Percentiles rank a stretch among this genome's conserved stretches.
These are phyloP conservation scores for Apeltes quadracus DNA, from an alignment of 2,113 vertebrate genomes.

Conservation along the genomic window DNA sequence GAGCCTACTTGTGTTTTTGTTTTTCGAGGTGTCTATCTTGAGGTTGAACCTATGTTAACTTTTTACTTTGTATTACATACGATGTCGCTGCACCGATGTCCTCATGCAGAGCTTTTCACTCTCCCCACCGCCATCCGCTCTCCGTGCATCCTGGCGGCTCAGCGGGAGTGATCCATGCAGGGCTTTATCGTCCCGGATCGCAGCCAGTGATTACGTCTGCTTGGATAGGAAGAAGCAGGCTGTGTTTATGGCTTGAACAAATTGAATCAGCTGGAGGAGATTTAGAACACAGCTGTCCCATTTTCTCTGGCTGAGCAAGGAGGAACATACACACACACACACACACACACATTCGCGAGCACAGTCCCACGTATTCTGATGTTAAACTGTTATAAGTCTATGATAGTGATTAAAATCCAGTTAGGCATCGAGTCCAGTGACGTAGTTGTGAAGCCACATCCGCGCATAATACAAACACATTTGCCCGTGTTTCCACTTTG, in stretches of 20 bases:
- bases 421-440: background rate
- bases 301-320: constrained; percentile 62
- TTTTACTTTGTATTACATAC: constrained; percentile 35
- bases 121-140: constrained; percentile 19
- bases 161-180: constrained; percentile 62
- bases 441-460: background rate
- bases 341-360: constrained; percentile 1
- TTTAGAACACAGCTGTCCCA: constrained; percentile 79
- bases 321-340: constrained; percentile 25
- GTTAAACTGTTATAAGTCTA: constrained; percentile 14
- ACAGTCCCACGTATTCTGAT: background rate
- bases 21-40: background rate
- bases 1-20: constrained; percentile 9
- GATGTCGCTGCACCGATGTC: constrained; percentile 20
- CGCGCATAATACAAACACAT: background rate
- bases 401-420: background rate
- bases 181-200: constrained; percentile 78
- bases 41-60: constrained; percentile 4
- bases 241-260: constrained; percentile 74
- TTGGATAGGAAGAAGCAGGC: constrained; percentile 64
- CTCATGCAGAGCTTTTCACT: constrained; percentile 35
- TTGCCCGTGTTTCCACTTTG: constrained; percentile 21
- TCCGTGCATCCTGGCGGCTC: constrained; percentile 52
- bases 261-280: constrained; percentile 81
- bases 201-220: constrained; percentile 75